Conservation (phyloP, 2,113 vertebrate species). For the Trochalopteron elliotii region DNA sequence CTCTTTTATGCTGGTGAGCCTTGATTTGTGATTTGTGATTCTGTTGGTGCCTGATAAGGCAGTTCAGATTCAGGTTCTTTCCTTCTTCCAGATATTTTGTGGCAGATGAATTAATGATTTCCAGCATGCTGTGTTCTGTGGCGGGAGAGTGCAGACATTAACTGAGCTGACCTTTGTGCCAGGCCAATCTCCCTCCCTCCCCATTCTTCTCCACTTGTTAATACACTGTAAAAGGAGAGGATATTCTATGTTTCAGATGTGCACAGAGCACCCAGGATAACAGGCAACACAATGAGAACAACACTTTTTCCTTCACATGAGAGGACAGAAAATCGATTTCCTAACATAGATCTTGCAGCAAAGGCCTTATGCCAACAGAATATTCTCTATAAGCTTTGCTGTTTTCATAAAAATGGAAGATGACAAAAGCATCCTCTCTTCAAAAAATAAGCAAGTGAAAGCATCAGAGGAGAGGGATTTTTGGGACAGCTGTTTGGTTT, state of each 20-base stretch:
- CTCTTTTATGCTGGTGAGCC: neutral
- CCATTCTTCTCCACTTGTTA: neutral
- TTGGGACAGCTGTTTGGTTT: neutral
- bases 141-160: neutral
- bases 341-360: neutral
- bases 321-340: neutral
- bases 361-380: neutral
- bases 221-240: neutral
- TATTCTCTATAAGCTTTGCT: neutral
- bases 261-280: neutral
- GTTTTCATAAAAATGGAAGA: neutral
- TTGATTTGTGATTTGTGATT: neutral
- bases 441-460: neutral
- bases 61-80: neutral
- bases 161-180: neutral
- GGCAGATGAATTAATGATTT: neutral
- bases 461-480: neutral
- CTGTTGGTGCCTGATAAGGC: neutral
- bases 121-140: neutral
- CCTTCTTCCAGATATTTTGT: neutral
- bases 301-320: neutral
- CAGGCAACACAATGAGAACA: neutral
- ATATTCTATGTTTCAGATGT: neutral
- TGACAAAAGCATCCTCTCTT: neutral
- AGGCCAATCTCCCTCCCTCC: neutral